Evolutionary conservation across 2,888 invertebrate genomes (phyloP), one percentile per base, ranked within the genome.

Genomic region (Rhaphigaster nebulosa): DNA sequence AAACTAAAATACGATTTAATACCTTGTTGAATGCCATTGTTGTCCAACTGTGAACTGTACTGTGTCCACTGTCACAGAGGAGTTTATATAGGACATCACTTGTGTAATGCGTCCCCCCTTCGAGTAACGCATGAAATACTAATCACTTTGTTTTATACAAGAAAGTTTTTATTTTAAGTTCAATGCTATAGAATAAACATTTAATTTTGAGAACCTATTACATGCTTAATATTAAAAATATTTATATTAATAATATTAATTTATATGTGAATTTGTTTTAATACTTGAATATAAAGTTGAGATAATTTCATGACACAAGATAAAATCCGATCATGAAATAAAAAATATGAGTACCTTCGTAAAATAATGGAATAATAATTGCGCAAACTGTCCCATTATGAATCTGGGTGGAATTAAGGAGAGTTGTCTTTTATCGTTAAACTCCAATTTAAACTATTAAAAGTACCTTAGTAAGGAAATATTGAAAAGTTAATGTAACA

Each of bases 81-180:
- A 65, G 70, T 70, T 70, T 70, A 70, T 70, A 70, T 70, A 70
- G 70, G 70, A 70, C 70, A 18, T 70, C 70, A 70, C 70, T 70
- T 70, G 70, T 70, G 70, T 70, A 70, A 70, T 20, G 70, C 70
- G 70, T 56, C 70, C 70, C 70, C 70, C 5, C 70, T 70, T 34
- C 70, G 34, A 20, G 29, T 70, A 34, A 70, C 70, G 70, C 34
- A 70, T 70, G 70, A 70, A 70, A 70, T 70, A 70, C 70, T 70
- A 70, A 70, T 70, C 70, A 70, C 70, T 70, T 70, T 70, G 70
- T 70, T 70, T 70, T 70, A 70, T 70, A 34, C 18, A 70, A 70
- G 70, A 70, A 70, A 70, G 70, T 70, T 70, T 70, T 70, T 34
- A 34, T 70, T 70, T 70, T 23, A 34, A 70, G 34, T 23, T 70